Evolutionary conservation across 2,888 invertebrate species (phyloP).

Genomic region (Homarus gammarus): DNA sequence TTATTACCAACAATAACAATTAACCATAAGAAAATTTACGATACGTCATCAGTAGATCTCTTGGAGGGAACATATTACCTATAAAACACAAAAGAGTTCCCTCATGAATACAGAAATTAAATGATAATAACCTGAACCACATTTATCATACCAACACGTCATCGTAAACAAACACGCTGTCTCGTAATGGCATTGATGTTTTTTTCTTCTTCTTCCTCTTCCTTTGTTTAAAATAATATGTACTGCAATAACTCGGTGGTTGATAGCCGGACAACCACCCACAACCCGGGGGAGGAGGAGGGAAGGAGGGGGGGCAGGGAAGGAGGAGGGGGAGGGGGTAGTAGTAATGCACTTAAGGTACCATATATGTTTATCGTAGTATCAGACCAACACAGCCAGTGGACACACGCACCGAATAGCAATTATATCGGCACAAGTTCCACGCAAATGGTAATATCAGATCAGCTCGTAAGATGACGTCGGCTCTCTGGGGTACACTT

Average conservation of each 20-base stretch:
- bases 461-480: background rate
- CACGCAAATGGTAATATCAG: background rate
- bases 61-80: no score
- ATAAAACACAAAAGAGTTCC: no score
- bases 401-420: conserved; percentile 32
- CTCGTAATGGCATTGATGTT: conserved; percentile 2
- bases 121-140: background rate
- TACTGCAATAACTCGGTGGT: background rate
- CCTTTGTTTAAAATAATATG: conserved; percentile 21
- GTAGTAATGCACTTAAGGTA: conserved; percentile 3
- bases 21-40: no score
- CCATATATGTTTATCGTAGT: conserved; percentile 32
- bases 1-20: no score
- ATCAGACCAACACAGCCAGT: conserved; percentile 27
- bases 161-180: conserved; percentile 17
- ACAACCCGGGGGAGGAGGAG: no score
- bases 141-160: conserved; percentile 10
- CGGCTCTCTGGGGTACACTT: no score
- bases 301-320: background rate
- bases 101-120: no score
- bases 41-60: no score
- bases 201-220: no score
- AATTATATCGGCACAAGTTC: conserved; percentile 22
- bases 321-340: conserved; percentile 1
- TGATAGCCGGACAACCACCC: no score